Percentiles rank a stretch among this genome's conserved stretches.
Evolutionary conservation across 2,113 vertebrate genomes (phyloP).

Genomic region (Pungitius pungitius): DNA sequence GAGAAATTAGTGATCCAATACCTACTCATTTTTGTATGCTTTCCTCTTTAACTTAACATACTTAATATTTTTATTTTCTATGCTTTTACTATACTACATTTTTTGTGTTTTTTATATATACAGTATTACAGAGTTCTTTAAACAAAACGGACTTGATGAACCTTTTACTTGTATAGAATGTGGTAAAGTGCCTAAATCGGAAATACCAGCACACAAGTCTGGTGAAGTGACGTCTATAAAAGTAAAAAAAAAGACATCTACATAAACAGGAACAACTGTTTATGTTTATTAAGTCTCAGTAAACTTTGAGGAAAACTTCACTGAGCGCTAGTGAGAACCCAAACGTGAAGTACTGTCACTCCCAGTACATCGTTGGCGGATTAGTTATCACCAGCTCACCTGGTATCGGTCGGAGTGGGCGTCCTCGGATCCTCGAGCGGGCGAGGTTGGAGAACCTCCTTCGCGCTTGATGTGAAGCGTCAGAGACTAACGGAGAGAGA

Average conservation of each 20-base stretch:
- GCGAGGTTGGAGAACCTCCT: constrained; percentile 88
- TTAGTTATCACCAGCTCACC: constrained; percentile 71
- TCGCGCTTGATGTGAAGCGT: constrained; percentile 92
- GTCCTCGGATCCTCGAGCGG: constrained; percentile 88
- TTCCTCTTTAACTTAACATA: neutral
- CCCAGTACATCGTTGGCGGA: neutral
- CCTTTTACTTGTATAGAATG: constrained; percentile 2
- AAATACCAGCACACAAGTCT: neutral
- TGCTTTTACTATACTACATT: neutral
- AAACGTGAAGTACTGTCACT: neutral
- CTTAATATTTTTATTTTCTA: neutral
- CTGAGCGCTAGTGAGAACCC: neutral
- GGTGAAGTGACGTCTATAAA: neutral
- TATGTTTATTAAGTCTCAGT: neutral
- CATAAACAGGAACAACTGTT: too few relatives aligned
- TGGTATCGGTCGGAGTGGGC: constrained; percentile 96
- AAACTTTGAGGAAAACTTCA: neutral
- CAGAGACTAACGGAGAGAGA: constrained; percentile 49
- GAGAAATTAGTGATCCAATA: neutral
- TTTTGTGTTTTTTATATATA: neutral
- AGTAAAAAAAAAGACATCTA: too few relatives aligned
- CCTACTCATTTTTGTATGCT: neutral
- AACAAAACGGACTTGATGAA: constrained; percentile 8
- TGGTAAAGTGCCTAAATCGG: neutral
- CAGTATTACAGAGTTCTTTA: neutral